Evolutionary conservation across 1,140 invertebrate genomes (phyloP).

Genomic region (Drosophila bifasciata): DNA sequence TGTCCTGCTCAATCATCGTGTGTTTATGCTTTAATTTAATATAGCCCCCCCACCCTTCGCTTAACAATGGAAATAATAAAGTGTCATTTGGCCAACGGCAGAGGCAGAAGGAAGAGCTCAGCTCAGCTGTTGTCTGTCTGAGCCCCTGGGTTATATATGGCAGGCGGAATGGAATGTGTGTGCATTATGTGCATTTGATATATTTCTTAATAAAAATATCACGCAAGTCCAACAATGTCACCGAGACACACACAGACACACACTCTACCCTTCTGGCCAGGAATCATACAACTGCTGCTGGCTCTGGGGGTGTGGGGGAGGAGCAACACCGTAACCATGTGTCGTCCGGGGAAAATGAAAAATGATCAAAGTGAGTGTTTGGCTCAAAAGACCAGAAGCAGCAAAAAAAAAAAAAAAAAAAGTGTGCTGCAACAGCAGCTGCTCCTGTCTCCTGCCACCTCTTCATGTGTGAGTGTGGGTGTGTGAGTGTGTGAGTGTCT

Average conservation of each 20-base stretch:
- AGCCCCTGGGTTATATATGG: slow-evolving; percentile 38
- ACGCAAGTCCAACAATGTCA: slow-evolving; percentile 65
- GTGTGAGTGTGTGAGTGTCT: slow-evolving; percentile 16
- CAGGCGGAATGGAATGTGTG: slow-evolving; percentile 29
- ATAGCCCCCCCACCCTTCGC: slow-evolving; percentile 13
- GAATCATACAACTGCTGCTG: slow-evolving; percentile 15
- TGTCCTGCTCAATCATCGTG: slow-evolving; percentile 26
- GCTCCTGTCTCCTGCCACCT: slow-evolving; percentile 30
- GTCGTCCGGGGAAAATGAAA: slow-evolving; percentile 71
- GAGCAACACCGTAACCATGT: slow-evolving; percentile 73
- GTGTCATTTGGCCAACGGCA: slow-evolving; percentile 45
- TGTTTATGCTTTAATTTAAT: slow-evolving; percentile 47
- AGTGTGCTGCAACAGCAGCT: slow-evolving; percentile 55
- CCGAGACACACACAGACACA: slow-evolving; percentile 5
- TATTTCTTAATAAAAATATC: slow-evolving; percentile 80
- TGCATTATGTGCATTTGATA: slow-evolving; percentile 72
- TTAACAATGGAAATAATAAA: slow-evolving; percentile 61
- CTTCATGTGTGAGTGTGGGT: slow-evolving; percentile 28
- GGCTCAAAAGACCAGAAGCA: slow-evolving; percentile 39
- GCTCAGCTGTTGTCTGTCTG: slow-evolving; percentile 32
- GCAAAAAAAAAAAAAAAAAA: slow-evolving; percentile 13
- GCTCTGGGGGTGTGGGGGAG: slow-evolving; percentile 9
- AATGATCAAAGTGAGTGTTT: slow-evolving; percentile 81
- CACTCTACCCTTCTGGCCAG: background rate
- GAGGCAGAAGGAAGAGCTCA: no score